phyloP scores from a whole-genome alignment of 2,797 vertebrate genomes.

The Pseudocheirus occidentalis region DNA sequence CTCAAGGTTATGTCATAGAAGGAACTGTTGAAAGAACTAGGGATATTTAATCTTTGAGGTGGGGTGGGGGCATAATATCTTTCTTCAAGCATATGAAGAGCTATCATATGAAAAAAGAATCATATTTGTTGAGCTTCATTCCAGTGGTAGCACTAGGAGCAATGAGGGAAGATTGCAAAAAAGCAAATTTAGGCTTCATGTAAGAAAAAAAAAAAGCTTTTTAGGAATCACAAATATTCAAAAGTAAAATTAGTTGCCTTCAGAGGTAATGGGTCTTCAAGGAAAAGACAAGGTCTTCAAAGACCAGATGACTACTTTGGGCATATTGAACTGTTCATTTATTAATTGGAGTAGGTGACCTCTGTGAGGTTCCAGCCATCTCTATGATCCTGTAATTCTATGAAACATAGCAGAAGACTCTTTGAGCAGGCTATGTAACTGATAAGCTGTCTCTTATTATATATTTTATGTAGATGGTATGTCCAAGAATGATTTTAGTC shows the following conservation, averaged over 20 bases:
- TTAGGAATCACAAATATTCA: background rate
- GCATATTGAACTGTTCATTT: background rate
- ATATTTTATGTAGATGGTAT: background rate
- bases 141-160: background rate
- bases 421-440: too few relatives aligned
- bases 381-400: background rate
- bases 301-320: background rate
- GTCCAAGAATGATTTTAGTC: too few relatives aligned
- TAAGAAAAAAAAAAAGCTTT: background rate
- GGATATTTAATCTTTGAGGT: background rate
- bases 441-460: background rate
- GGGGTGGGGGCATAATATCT: background rate
- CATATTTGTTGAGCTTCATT: background rate
- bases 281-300: too few relatives aligned
- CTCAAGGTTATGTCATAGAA: background rate
- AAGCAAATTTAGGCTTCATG: background rate
- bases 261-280: background rate
- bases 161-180: background rate
- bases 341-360: background rate
- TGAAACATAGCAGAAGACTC: background rate
- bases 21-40: background rate
- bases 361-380: background rate
- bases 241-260: background rate
- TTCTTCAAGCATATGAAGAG: background rate
- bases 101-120: background rate